A percentile compares a stretch with the other conserved stretches of the same genome.
Evolutionary conservation across 2,888 invertebrate species (phyloP).

Genomic region (Cryptosula pallasiana): DNA sequence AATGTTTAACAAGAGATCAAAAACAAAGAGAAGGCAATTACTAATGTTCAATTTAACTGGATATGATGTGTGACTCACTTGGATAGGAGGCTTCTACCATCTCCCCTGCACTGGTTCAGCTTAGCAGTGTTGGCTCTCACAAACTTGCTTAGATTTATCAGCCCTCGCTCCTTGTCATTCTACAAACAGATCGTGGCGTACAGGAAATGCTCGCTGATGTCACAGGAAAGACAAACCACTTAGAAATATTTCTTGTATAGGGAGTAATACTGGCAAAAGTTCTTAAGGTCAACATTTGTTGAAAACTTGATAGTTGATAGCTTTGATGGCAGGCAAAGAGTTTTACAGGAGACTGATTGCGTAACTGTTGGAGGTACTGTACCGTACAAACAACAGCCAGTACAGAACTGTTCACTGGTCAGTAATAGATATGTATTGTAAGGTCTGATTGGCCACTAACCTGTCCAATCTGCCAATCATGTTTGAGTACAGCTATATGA

Average conservation of each 20-base stretch:
- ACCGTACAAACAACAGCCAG: too few species aligned
- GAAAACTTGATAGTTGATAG: too few species aligned
- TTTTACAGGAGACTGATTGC: too few species aligned
- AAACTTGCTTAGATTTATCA: constrained; percentile 1
- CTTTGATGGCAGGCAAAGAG: too few species aligned
- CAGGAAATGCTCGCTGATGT: too few species aligned
- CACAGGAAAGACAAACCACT: too few species aligned
- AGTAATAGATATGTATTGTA: neutral
- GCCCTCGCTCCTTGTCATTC: neutral
- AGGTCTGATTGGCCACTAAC: neutral
- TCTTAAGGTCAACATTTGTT: too few species aligned
- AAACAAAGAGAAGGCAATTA: neutral
- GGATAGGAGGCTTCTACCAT: neutral
- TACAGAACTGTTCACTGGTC: too few species aligned
- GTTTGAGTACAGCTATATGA: neutral
- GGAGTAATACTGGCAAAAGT: too few species aligned
- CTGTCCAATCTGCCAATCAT: neutral
- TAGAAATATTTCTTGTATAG: too few species aligned
- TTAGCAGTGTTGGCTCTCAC: neutral
- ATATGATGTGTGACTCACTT: constrained; percentile 10
- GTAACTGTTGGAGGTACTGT: too few species aligned
- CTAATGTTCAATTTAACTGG: too few species aligned
- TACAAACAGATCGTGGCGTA: neutral
- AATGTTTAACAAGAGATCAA: neutral
- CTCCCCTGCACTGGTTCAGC: constrained; percentile 7